Conservation (phyloP, 2,797 vertebrate genomes). For the Apogon talboti region DNA sequence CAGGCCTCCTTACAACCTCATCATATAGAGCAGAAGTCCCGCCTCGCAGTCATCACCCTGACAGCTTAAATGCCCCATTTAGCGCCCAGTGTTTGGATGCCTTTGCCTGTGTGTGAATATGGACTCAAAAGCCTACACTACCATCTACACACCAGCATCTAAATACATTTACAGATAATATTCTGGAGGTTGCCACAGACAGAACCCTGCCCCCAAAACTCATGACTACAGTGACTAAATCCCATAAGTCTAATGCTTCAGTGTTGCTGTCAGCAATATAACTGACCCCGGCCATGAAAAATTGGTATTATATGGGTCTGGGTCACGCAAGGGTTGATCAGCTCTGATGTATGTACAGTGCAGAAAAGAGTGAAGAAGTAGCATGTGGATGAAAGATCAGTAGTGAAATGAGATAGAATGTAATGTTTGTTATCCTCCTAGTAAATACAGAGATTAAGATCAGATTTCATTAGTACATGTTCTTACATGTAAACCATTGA, state of each 20-base stretch:
- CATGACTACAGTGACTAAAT: conserved; percentile 48
- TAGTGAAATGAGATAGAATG: conserved; percentile 44
- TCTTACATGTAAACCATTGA: conserved; percentile 9
- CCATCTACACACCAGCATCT: neutral
- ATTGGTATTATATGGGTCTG: conserved; percentile 1
- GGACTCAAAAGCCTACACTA: neutral
- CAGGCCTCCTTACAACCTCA: conserved; percentile 61
- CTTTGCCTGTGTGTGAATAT: conserved; percentile 21
- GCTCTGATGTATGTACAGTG: conserved; percentile 19
- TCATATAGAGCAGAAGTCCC: conserved; percentile 52
- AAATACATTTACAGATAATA: neutral
- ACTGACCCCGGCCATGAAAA: conserved; percentile 3
- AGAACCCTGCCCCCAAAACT: conserved; percentile 21
- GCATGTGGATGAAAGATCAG: conserved; percentile 28
- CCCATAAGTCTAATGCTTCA: conserved; percentile 43
- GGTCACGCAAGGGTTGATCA: conserved; percentile 31
- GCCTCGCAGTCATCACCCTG: conserved; percentile 65
- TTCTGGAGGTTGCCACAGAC: conserved; percentile 13
- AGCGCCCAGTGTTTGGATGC: conserved; percentile 46
- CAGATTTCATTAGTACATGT: conserved; percentile 35
- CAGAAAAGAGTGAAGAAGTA: conserved; percentile 3
- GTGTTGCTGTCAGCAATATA: conserved; percentile 45
- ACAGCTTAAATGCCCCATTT: conserved; percentile 77
- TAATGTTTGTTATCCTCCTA: conserved; percentile 52
- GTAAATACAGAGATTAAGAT: conserved; percentile 55